Evolutionary conservation across 2,888 invertebrate genomes (phyloP).

Genomic region (Glaucopsyche alexis): DNA sequence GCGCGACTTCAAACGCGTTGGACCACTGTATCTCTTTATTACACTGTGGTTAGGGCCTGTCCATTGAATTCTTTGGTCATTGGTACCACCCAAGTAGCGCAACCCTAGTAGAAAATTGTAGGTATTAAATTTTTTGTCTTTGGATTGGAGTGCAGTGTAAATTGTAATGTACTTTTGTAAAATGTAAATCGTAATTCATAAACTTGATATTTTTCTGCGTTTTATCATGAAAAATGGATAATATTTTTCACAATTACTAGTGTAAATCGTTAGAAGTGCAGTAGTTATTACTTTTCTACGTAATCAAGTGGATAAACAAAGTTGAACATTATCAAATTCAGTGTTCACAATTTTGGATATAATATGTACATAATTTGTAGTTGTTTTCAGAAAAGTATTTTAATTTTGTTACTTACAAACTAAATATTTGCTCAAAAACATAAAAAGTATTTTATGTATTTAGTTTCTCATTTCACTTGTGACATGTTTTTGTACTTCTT

Average conservation of each 20-base stretch:
- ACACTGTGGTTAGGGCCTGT: too few relatives aligned
- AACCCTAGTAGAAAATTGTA: not conserved
- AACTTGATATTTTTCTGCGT: not conserved
- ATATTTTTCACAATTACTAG: not conserved
- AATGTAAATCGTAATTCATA: conserved; percentile 19
- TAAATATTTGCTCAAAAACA: not conserved
- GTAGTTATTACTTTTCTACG: not conserved
- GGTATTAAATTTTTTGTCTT: conserved; percentile 6
- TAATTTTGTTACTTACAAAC: not conserved
- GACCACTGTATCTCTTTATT: too few relatives aligned
- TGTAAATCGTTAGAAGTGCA: not conserved
- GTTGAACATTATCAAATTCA: not conserved
- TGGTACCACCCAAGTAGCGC: not conserved
- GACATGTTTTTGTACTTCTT: conserved; percentile 25
- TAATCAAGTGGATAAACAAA: not conserved
- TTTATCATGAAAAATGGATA: not conserved
- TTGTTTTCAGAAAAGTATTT: not conserved
- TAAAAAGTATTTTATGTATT: not conserved
- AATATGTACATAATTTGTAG: not conserved
- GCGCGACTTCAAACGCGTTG: too few relatives aligned
- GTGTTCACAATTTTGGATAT: conserved; percentile 6
- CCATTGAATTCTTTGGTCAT: too few relatives aligned
- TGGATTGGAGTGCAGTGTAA: not conserved
- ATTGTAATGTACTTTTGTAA: not conserved
- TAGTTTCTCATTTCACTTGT: not conserved